Evolutionary conservation across 1,140 invertebrate species (phyloP).

Genomic region (Bradysia coprophila): DNA sequence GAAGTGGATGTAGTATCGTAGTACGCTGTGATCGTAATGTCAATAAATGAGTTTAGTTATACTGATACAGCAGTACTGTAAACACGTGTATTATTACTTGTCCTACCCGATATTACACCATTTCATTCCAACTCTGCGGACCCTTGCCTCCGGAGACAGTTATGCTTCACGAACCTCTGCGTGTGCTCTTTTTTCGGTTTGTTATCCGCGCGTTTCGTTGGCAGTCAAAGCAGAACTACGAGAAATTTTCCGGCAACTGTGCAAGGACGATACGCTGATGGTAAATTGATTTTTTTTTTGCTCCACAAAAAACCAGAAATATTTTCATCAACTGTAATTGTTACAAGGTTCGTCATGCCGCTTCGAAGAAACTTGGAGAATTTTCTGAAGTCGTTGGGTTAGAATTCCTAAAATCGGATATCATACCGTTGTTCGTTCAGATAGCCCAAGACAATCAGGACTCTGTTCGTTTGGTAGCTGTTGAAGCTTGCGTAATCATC

Average conservation of each 20-base stretch:
- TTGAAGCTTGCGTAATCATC: conserved; percentile 94
- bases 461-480: conserved; percentile 91
- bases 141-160: conserved; percentile 87
- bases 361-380: conserved; percentile 95
- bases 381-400: conserved; percentile 95
- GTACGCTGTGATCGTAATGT: no score
- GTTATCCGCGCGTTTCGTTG: conserved; percentile 50
- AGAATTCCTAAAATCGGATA: conserved; percentile 89
- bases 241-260: conserved; percentile 83
- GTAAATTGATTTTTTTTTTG: conserved; percentile 23
- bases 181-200: conserved; percentile 75
- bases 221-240: conserved; percentile 56
- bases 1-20: no score
- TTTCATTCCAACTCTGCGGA: conserved; percentile 84
- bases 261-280: conserved; percentile 99
- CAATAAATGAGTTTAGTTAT: no score
- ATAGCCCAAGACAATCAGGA: conserved; percentile 66
- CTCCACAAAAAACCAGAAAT: neutral
- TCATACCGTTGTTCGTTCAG: conserved; percentile 93
- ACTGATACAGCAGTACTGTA: no score
- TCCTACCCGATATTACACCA: no score
- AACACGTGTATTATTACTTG: no score
- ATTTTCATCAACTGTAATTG: conserved; percentile 15
- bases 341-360: conserved; percentile 53
- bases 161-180: conserved; percentile 94